phyloP scores from a whole-genome alignment of 2,888 invertebrate genomes.

The Aplocera efformata region DNA sequence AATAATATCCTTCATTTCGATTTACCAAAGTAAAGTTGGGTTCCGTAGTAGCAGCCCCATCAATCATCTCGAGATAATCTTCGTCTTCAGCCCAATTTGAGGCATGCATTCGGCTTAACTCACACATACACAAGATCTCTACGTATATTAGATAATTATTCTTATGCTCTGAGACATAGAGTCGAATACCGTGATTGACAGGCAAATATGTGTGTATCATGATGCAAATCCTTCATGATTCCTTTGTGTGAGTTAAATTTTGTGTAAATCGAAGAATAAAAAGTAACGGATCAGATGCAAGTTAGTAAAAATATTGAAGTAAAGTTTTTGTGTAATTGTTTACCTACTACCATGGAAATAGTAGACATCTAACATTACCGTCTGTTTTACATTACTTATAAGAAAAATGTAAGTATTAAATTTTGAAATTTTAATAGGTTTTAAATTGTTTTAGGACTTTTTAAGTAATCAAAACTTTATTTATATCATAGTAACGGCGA shows the following conservation, averaged over 20 bases:
- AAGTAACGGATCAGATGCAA: too few species aligned
- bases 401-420: too few species aligned
- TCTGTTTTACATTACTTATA: too few species aligned
- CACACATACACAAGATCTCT: constrained; percentile 23
- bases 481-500: too few species aligned
- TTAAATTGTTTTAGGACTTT: too few species aligned
- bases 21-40: constrained; percentile 6
- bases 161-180: constrained; percentile 28
- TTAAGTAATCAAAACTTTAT: too few species aligned
- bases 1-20: not conserved
- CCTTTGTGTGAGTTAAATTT: constrained; percentile 63
- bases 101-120: constrained; percentile 71
- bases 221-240: constrained; percentile 63
- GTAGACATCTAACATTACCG: too few species aligned
- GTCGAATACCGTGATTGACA: constrained; percentile 26
- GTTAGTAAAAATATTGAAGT: too few species aligned
- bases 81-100: constrained; percentile 79
- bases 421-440: too few species aligned
- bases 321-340: too few species aligned
- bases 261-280: constrained; percentile 27
- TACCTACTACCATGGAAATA: too few species aligned
- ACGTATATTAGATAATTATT: constrained; percentile 5
- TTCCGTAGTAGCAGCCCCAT: constrained; percentile 54
- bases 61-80: constrained; percentile 84
- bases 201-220: constrained; percentile 45